phyloP scores from a whole-genome alignment of 2,888 invertebrate species.

The Trileptium ribeirensis region DNA sequence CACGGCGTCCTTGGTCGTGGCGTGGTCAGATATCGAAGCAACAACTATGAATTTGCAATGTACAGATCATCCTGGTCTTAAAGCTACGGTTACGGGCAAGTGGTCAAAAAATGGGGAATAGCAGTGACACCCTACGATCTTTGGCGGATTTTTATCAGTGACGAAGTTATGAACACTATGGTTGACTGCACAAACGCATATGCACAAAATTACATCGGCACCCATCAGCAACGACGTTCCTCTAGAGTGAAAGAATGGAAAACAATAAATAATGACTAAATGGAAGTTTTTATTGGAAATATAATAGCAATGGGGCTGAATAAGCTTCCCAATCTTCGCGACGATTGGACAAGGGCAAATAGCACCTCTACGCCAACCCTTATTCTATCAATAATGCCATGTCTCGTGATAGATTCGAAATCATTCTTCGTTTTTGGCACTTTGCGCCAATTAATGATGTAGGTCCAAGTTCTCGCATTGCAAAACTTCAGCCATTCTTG shows the following conservation, averaged over 20 bases:
- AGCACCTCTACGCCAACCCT: neutral
- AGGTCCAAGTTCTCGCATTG: neutral
- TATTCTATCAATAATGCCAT: neutral
- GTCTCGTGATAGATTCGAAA: neutral
- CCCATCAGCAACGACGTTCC: neutral
- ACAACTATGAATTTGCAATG: too few relatives aligned
- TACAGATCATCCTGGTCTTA: neutral
- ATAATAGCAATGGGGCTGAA: neutral
- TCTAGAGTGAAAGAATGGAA: neutral
- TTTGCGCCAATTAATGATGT: neutral
- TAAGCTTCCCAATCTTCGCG: neutral
- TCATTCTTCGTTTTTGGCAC: neutral
- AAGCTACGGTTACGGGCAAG: neutral
- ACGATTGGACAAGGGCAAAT: neutral
- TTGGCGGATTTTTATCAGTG: neutral
- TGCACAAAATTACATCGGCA: neutral
- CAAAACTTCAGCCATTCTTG: neutral
- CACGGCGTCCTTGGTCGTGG: too few relatives aligned
- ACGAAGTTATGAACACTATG: neutral
- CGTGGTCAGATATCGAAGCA: too few relatives aligned
- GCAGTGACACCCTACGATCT: neutral
- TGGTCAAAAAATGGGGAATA: too few relatives aligned
- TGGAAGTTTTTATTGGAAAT: neutral
- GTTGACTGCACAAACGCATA: neutral
- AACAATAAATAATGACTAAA: neutral